These are phyloP conservation scores for Strix occidentalis DNA, from an alignment of 2,797 vertebrate genomes.

Conservation along the genomic window DNA sequence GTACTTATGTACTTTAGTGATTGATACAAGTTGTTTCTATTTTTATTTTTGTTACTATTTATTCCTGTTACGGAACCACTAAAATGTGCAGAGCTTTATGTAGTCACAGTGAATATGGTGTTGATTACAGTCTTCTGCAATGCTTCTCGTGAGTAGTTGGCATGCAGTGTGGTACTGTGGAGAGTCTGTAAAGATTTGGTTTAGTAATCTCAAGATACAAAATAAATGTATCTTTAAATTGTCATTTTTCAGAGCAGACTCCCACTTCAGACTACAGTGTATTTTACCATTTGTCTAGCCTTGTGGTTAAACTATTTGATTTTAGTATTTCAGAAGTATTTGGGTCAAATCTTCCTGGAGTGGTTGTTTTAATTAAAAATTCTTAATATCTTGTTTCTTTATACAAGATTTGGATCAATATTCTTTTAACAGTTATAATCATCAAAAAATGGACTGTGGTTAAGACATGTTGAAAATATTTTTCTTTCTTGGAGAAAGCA, in stretches of 20 bases:
- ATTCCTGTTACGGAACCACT: neutral
- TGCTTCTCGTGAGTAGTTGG: neutral
- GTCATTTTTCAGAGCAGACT: neutral
- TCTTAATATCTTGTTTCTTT: neutral
- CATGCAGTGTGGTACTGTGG: neutral
- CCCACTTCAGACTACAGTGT: neutral
- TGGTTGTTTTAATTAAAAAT: slow-evolving; percentile 15
- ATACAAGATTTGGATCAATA: neutral
- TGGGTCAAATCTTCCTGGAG: neutral
- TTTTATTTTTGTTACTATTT: neutral
- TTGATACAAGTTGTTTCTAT: neutral
- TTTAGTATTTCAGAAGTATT: neutral
- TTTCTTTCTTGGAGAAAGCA: neutral
- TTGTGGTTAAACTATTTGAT: neutral
- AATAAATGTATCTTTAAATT: neutral
- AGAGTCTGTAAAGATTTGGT: neutral
- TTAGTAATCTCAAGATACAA: neutral
- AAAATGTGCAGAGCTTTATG: neutral
- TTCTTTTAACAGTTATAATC: slow-evolving; percentile 13
- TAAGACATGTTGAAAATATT: neutral
- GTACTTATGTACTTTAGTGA: neutral
- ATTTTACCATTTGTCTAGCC: neutral
- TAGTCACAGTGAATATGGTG: neutral
- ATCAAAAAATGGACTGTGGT: neutral
- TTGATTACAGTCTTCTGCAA: neutral